Evolutionary conservation across 2,888 invertebrate genomes (phyloP).

Genomic region (Pterobdella sp.): DNA sequence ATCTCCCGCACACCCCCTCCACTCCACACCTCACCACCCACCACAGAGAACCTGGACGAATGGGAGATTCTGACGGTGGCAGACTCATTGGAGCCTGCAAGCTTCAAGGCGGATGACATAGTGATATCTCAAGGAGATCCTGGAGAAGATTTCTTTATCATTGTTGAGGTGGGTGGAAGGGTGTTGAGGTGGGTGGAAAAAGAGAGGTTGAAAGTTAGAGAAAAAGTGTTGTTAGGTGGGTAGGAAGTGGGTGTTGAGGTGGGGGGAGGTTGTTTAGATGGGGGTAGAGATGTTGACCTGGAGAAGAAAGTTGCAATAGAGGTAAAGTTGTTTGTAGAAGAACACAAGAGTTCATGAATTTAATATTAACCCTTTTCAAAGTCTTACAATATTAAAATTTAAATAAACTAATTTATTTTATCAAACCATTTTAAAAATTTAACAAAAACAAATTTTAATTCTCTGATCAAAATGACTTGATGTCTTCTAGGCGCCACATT

Average conservation of each 20-base stretch:
- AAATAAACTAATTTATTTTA: too few relatives aligned
- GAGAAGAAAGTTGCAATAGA: neutral
- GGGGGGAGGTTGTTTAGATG: neutral
- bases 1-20: neutral
- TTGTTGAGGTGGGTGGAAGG: slow-evolving; percentile 67
- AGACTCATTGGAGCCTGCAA: slow-evolving; percentile 89
- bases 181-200: too few relatives aligned
- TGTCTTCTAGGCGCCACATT: too few relatives aligned
- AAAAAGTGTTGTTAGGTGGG: neutral
- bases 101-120: slow-evolving; percentile 83
- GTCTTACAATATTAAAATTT: too few relatives aligned
- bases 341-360: too few relatives aligned
- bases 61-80: slow-evolving; percentile 98
- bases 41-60: slow-evolving; percentile 86
- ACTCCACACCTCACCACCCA: neutral
- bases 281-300: neutral
- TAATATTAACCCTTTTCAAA: too few relatives aligned
- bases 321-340: neutral
- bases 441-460: too few relatives aligned
- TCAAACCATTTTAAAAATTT: too few relatives aligned
- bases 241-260: neutral
- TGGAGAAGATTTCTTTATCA: slow-evolving; percentile 98
- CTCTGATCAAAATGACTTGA: too few relatives aligned
- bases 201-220: too few relatives aligned
- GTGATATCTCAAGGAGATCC: slow-evolving; percentile 96